Conservation (phyloP, 2,113 vertebrate species). For the Agelaius phoeniceus region DNA sequence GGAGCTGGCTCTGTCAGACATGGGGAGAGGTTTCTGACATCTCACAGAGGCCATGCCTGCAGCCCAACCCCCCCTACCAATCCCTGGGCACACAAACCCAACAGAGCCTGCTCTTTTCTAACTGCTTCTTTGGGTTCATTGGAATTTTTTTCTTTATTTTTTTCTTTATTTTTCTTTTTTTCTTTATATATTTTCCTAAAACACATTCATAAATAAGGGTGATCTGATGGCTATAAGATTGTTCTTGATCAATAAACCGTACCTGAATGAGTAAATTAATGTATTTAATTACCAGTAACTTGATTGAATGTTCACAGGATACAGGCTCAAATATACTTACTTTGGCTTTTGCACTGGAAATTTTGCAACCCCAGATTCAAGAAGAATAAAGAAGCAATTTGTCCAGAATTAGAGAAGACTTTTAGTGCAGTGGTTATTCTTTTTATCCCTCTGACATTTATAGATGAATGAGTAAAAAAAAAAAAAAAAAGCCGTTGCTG, state of each 20-base stretch:
- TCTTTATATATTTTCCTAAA: neutral
- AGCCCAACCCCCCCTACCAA: fast-evolving
- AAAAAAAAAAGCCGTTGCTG: neutral
- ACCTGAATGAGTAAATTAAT: neutral
- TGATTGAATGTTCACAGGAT: neutral
- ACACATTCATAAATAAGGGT: neutral
- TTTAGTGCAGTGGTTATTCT: neutral
- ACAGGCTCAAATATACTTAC: neutral
- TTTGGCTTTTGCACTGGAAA: neutral
- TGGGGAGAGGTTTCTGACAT: neutral
- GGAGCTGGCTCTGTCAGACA: fast-evolving
- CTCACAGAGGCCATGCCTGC: neutral
- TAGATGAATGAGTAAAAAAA: neutral
- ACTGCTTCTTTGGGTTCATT: neutral
- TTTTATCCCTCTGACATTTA: slow-evolving; percentile 12
- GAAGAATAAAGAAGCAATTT: neutral
- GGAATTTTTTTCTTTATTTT: neutral
- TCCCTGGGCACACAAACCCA: fast-evolving
- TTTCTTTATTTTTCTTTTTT: neutral
- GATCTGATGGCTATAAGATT: neutral
- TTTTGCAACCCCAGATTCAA: neutral
- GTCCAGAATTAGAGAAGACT: neutral
- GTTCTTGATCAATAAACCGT: neutral
- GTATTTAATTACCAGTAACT: neutral
- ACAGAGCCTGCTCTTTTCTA: neutral